phyloP scores from a whole-genome alignment of 2,888 invertebrate genomes.

The Sphaeridia pumilis region DNA sequence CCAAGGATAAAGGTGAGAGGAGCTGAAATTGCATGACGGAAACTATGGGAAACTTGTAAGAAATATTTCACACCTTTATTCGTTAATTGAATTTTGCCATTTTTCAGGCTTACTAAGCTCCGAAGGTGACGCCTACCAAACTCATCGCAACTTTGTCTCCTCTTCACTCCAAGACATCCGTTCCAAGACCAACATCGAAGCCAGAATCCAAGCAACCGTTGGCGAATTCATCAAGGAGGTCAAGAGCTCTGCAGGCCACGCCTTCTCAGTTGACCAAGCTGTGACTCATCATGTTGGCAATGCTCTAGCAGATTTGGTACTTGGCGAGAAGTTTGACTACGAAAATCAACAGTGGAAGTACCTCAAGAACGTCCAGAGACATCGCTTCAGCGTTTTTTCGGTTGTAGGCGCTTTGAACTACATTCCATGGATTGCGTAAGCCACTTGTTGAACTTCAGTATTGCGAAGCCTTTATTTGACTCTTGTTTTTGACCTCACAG shows the following conservation, averaged over 20 bases:
- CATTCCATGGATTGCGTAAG: constrained; percentile 62
- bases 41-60: too few species aligned
- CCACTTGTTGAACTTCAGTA: too few species aligned
- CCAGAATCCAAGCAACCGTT: constrained; percentile 52
- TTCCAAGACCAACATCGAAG: constrained; percentile 48
- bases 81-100: too few species aligned
- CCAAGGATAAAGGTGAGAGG: constrained; percentile 79
- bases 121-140: constrained; percentile 68
- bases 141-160: constrained; percentile 62
- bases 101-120: constrained; percentile 67
- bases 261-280: constrained; percentile 15
- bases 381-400: constrained; percentile 70
- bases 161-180: constrained; percentile 63
- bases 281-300: constrained; percentile 64
- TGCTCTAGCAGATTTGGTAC: constrained; percentile 61
- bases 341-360: constrained; percentile 61
- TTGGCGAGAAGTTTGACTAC: constrained; percentile 54
- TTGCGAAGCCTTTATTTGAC: too few species aligned
- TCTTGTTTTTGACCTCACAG: too few species aligned
- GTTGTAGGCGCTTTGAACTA: constrained; percentile 74
- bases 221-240: constrained; percentile 29
- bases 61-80: too few species aligned
- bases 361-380: constrained; percentile 65
- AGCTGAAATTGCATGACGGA: too few species aligned
- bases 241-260: constrained; percentile 6